Base-by-base conservation (phyloP, 2,888 invertebrate genomes). In the Desoria tigrina region DNA sequence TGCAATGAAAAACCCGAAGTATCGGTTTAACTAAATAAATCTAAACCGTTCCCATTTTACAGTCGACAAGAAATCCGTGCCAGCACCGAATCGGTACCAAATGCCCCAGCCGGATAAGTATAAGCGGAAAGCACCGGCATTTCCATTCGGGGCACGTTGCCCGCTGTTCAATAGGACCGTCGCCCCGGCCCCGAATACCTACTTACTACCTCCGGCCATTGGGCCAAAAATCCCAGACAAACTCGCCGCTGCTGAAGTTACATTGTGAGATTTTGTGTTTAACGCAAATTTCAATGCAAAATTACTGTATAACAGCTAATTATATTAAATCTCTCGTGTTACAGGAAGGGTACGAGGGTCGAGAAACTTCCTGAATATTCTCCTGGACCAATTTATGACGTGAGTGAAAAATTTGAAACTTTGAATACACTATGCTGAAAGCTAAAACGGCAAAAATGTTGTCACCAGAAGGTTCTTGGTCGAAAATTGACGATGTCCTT, bases 181-280 rank as follows among this genome's bases (percentile, higher is more conserved):
- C 7, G 42, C 61, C 16, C 71, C 71, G 26, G 68, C 61, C 28
- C 71, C 71, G 16, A 63, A 60, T 54, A 28, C 65, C 14, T 71
- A 71, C 45, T n/a, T 66, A 1, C 49, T 71, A 21, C 71, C 68
- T 4, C 64, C 55, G 14, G 56, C 60, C 1, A 71, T 71, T 27
- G 71, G 71, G 24, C 71, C 71, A 0, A 60, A 57, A 28, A 65
- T 65, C 18, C 71, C 71, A 6, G 71, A 71, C 45, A 71, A 65
- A 26, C 57, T 71, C 26, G 71, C 71, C 6, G 71, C 68, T 23
- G 66, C 71, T 7, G 71, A 68, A 57, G 50, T 49, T 45, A 68
- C 68, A 18, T 28, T 71, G 63, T 69, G 53, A 66, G 63, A 58
- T 21, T 58, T 28, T 50, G 37, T 28, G 23, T 61, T 51, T 60